phyloP scores from a whole-genome alignment of 1,140 invertebrate genomes.

The Eurosta solidaginis region DNA sequence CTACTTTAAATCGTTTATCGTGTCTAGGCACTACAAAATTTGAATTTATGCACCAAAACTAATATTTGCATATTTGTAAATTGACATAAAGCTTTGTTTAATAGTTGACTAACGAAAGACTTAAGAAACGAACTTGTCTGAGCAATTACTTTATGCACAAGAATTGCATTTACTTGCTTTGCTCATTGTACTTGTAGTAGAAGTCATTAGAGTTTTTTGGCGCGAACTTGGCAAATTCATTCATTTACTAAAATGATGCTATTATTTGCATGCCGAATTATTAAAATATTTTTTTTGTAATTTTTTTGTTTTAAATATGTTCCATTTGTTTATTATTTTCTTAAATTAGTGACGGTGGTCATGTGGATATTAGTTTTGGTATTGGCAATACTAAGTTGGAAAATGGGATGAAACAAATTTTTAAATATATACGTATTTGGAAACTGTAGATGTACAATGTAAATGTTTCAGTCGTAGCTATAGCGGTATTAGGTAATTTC shows the following conservation, averaged over 20 bases:
- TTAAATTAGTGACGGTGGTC: neutral
- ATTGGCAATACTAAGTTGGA: neutral
- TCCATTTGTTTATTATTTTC: neutral
- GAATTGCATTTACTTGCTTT: neutral
- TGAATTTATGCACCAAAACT: constrained; percentile 3
- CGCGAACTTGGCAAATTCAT: constrained; percentile 1
- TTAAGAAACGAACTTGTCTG: neutral
- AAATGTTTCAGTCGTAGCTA: too few species aligned
- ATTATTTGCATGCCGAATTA: neutral
- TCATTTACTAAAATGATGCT: neutral
- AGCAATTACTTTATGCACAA: neutral
- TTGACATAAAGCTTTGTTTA: constrained; percentile 5
- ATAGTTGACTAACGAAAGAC: neutral
- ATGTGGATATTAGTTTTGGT: neutral
- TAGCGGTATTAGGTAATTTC: too few species aligned
- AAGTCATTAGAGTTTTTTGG: neutral
- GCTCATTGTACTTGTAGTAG: neutral
- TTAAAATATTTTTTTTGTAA: neutral
- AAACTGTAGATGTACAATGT: too few species aligned
- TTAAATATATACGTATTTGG: neutral
- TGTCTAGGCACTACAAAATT: neutral
- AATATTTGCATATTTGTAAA: constrained; percentile 14
- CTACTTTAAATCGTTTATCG: neutral
- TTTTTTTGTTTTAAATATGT: neutral
- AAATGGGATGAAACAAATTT: neutral